Evolutionary conservation across 2,888 invertebrate species (phyloP), one percentile per base, ranked within the genome.

Genomic region (Mylabris sibirica): DNA sequence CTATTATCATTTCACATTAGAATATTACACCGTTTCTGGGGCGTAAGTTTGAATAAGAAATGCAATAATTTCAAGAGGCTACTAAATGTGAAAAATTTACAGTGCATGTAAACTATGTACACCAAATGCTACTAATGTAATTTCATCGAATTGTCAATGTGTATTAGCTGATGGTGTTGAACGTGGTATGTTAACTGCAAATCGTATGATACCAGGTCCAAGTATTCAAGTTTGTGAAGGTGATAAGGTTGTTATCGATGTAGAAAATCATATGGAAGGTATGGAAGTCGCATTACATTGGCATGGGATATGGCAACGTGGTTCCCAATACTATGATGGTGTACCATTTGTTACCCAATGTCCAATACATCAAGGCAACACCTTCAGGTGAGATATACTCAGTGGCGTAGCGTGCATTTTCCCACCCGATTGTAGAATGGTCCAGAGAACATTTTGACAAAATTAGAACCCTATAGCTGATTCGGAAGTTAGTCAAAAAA

Each of bases 331-430:
- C 84, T 96, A 95, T 82, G 96, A 96, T 78, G 96, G 96, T 73
- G 96, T 96, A 44, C 95, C 96, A n/a, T 95, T 94, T 80, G 94
- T 96, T 53, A 96, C 96, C 0, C 96, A 96, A 84, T 96, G 96
- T 84, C 95, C 96, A 30, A 96, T 96, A 79, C 92, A 93, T 80
- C 93, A 95, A 87, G 95, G 95, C 84, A 95, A 93, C 80, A 93
- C 94, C 17, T 96, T 96, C 87, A 93, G 94, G 91, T 92, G 78
- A 66, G 70, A 59, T n/a, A 30, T 30, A 30, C n/a, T n/a, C n/a
- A n/a, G n/a, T n/a, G n/a, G n/a, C n/a, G n/a, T n/a, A n/a, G n/a
- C n/a, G n/a, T n/a, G n/a, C n/a, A n/a, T n/a, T n/a, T n/a, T n/a
- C n/a, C n/a, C n/a, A n/a, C n/a, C n/a, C n/a, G n/a, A n/a, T n/a